Percentiles rank a stretch among this genome's conserved stretches.
phyloP scores from a whole-genome alignment of 1,140 invertebrate genomes.

The Pemphigus obesinymphae region DNA sequence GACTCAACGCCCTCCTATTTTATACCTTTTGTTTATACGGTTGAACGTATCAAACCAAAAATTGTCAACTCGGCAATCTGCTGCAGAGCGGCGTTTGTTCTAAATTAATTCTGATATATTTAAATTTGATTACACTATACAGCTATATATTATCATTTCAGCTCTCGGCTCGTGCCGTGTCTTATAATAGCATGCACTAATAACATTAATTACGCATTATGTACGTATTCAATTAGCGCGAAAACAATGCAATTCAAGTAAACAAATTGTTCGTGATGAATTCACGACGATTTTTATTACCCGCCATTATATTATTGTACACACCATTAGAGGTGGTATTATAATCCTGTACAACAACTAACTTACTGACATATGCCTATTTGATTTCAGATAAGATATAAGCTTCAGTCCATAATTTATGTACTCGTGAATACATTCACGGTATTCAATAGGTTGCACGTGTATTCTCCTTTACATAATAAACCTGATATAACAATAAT shows the following conservation, averaged over 20 bases:
- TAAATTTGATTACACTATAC: neutral
- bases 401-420: neutral
- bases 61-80: constrained; percentile 8
- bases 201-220: neutral
- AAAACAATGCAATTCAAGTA: neutral
- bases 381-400: constrained; percentile 17
- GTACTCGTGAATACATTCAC: neutral
- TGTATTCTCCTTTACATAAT: neutral
- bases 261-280: neutral
- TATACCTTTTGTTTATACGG: no score
- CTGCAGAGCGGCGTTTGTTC: neutral
- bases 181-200: neutral
- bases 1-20: constrained; percentile 9
- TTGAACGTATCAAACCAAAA: neutral
- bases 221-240: neutral
- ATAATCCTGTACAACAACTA: neutral
- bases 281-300: neutral
- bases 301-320: neutral
- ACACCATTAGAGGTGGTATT: neutral
- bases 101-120: neutral
- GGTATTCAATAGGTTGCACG: neutral
- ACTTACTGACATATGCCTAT: neutral
- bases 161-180: no score
- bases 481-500: neutral
- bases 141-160: no score